Conservation (phyloP, 2,113 vertebrate genomes). For the Dermatemys mawii region DNA sequence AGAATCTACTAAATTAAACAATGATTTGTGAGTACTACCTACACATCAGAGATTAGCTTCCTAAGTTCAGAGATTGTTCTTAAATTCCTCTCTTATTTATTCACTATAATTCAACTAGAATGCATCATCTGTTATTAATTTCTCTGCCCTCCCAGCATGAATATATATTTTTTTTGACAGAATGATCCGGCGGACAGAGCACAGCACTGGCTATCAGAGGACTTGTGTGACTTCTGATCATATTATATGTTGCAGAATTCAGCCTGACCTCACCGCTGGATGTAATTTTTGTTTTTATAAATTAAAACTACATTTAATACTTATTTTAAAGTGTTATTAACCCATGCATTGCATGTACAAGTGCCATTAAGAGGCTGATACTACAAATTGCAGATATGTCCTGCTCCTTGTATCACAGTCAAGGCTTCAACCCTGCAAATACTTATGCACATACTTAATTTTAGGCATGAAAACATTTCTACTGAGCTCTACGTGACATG, state of each 20-base stretch:
- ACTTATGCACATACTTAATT: background rate
- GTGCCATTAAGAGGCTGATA: background rate
- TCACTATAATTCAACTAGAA: background rate
- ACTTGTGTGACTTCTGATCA: background rate
- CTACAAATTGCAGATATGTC: background rate
- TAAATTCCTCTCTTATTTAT: background rate
- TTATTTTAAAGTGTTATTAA: background rate
- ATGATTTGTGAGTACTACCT: background rate
- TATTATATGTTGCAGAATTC: background rate
- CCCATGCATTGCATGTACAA: background rate
- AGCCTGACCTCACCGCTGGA: background rate
- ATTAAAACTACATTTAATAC: background rate
- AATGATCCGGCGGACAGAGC: background rate
- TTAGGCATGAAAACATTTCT: background rate
- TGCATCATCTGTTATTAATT: background rate
- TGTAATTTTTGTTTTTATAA: background rate
- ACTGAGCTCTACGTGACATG: background rate
- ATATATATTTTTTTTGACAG: background rate
- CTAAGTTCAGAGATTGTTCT: background rate
- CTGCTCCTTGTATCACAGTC: background rate
- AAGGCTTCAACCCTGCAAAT: background rate
- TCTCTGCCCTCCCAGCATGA: background rate
- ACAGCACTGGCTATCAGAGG: too few species aligned
- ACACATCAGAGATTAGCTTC: background rate
- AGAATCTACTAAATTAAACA: background rate